A percentile compares a stretch with the other conserved stretches of the same genome.
These are phyloP conservation scores for Pseudomyrmex sp. DNA, from an alignment of 1,140 invertebrate species.

Conservation along the genomic window DNA sequence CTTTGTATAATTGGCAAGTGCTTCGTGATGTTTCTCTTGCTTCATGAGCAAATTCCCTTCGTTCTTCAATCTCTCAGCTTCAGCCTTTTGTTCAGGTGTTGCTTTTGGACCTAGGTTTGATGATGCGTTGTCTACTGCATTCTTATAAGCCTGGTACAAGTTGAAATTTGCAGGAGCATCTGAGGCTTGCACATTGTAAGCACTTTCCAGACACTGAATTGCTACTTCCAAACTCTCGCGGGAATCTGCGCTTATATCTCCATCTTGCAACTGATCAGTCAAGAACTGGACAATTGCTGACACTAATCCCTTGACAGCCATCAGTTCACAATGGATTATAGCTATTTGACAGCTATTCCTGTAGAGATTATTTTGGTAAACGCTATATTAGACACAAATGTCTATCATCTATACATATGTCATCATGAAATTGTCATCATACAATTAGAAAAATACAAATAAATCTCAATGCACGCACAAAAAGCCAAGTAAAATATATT, in stretches of 20 bases:
- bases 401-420: background rate
- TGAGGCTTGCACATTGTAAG: conserved; percentile 88
- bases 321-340: conserved; percentile 54
- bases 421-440: background rate
- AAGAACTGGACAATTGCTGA: conserved; percentile 83
- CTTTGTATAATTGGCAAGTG: conserved; percentile 92
- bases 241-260: conserved; percentile 86
- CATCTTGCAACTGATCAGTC: conserved; percentile 81
- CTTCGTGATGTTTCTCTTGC: conserved; percentile 91
- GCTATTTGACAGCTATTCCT: conserved; percentile 21
- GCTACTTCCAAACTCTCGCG: conserved; percentile 93
- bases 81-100: conserved; percentile 86
- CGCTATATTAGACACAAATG: background rate
- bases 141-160: conserved; percentile 85
- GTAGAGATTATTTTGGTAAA: background rate
- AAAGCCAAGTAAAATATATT: background rate
- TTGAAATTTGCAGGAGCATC: conserved; percentile 83
- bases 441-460: background rate
- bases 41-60: conserved; percentile 96
- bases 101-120: conserved; percentile 72
- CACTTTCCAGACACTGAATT: conserved; percentile 94
- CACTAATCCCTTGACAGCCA: conserved; percentile 80
- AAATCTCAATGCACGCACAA: background rate
- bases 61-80: conserved; percentile 92
- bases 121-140: conserved; percentile 77